phyloP scores from a whole-genome alignment of 2,113 vertebrate genomes.

The Ctenodactylus gundi region DNA sequence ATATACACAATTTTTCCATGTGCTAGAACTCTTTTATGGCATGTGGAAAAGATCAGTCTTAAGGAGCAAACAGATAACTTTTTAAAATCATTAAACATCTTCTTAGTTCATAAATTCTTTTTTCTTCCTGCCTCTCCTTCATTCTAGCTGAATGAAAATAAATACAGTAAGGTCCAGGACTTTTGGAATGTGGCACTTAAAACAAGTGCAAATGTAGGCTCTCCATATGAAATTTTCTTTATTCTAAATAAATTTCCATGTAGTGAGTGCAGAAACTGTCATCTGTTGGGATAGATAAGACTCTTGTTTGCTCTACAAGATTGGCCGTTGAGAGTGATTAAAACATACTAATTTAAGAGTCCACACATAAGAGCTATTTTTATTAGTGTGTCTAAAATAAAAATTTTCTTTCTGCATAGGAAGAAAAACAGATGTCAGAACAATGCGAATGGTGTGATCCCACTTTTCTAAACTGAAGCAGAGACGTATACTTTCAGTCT shows the following conservation, averaged over 20 bases:
- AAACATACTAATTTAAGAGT: slow-evolving; percentile 42
- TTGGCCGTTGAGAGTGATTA: slow-evolving; percentile 20
- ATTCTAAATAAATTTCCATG: slow-evolving; percentile 24
- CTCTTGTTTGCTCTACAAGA: background rate
- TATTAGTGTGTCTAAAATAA: slow-evolving; percentile 48
- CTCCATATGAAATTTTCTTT: slow-evolving; percentile 18
- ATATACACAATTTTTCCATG: slow-evolving; percentile 42
- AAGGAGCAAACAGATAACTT: slow-evolving; percentile 42
- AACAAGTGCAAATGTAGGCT: background rate
- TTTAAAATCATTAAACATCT: slow-evolving; percentile 48
- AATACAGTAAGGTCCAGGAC: background rate
- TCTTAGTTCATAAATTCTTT: slow-evolving; percentile 57
- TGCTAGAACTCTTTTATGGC: slow-evolving; percentile 31
- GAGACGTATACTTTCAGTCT: background rate
- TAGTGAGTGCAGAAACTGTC: background rate
- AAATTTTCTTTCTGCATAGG: slow-evolving; percentile 25
- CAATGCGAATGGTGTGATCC: background rate
- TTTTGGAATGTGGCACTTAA: slow-evolving; percentile 27
- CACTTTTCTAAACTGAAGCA: background rate
- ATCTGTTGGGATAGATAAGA: background rate
- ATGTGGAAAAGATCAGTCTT: slow-evolving; percentile 34
- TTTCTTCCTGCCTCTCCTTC: background rate
- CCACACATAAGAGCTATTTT: slow-evolving; percentile 10
- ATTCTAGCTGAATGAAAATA: slow-evolving; percentile 25
- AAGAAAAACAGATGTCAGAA: slow-evolving; percentile 4